Conservation (phyloP, 2,113 vertebrate genomes). For the Lepisosteus osseus region DNA sequence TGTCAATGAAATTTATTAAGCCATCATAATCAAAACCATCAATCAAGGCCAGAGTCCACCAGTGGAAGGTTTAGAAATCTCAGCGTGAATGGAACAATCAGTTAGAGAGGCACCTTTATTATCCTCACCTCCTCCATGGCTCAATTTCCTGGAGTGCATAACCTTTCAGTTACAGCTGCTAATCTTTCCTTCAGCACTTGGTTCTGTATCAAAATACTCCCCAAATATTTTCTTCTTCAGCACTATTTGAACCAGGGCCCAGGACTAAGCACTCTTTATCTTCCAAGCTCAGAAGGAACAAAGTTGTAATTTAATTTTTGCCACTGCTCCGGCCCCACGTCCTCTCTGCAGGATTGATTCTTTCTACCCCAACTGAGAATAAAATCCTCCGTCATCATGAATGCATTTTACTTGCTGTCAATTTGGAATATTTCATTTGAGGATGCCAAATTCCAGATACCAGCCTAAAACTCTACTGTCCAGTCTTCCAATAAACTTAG, state of each 20-base stretch:
- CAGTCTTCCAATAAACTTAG: slow-evolving; percentile 16
- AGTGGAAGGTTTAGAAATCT: neutral
- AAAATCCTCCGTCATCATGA: slow-evolving; percentile 3
- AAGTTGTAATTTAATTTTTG: neutral
- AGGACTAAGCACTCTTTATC: slow-evolving; percentile 5
- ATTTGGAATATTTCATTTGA: neutral
- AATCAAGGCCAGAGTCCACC: slow-evolving; percentile 15
- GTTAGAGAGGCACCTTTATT: slow-evolving; percentile 6
- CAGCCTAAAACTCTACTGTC: slow-evolving; percentile 17
- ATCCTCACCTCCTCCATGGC: slow-evolving; percentile 3
- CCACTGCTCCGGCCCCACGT: neutral
- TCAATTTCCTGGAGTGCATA: slow-evolving; percentile 20
- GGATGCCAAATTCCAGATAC: slow-evolving; percentile 11
- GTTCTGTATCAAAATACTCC: slow-evolving; percentile 29
- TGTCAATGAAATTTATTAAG: slow-evolving; percentile 17
- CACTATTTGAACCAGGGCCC: neutral
- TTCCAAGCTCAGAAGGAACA: neutral
- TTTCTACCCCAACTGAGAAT: slow-evolving; percentile 2
- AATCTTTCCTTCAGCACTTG: slow-evolving; percentile 38
- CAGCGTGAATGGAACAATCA: slow-evolving; percentile 18
- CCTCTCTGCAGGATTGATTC: neutral
- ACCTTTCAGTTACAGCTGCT: slow-evolving; percentile 29
- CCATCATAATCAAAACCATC: slow-evolving; percentile 22
- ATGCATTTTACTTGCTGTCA: slow-evolving; percentile 15
- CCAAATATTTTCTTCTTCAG: neutral